Evolutionary conservation across 2,888 invertebrate genomes (phyloP).

Genomic region (Sarcophaga variegata): DNA sequence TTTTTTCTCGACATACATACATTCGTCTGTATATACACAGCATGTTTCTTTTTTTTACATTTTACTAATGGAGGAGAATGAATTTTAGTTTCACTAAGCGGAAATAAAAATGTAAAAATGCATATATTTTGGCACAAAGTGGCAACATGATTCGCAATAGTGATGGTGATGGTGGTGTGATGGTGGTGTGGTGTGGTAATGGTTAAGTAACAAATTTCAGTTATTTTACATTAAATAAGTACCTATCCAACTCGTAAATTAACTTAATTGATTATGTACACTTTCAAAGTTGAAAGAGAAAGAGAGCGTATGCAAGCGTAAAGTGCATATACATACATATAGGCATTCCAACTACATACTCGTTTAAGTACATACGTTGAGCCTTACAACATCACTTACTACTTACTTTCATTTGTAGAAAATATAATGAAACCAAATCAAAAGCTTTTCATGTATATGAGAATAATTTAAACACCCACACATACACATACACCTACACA

Average conservation of each 20-base stretch:
- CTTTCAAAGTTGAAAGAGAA: conserved; percentile 39
- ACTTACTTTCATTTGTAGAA: too few relatives aligned
- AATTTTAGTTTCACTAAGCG: conserved; percentile 27
- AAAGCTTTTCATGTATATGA: conserved; percentile 28
- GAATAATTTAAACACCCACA: not conserved
- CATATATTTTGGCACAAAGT: conserved; percentile 55
- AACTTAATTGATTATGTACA: conserved; percentile 67
- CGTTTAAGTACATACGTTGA: not conserved
- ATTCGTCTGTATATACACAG: not conserved
- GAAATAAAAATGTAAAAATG: conserved; percentile 40
- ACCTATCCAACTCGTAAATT: conserved; percentile 66
- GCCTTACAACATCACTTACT: too few relatives aligned
- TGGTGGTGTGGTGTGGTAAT: conserved; percentile 51
- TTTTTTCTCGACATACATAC: not conserved
- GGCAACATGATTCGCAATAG: conserved; percentile 38
- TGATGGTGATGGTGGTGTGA: conserved; percentile 46
- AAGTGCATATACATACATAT: not conserved
- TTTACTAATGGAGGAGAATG: conserved; percentile 28
- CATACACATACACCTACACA: not conserved
- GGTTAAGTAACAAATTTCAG: conserved; percentile 64
- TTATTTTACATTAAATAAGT: conserved; percentile 66
- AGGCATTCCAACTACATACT: not conserved
- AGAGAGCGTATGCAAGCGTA: conserved; percentile 8
- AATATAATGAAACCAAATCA: conserved; percentile 4
- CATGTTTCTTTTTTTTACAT: not conserved